Conservation (phyloP, 2,888 invertebrate species). For the Eupithecia pulchellata region DNA sequence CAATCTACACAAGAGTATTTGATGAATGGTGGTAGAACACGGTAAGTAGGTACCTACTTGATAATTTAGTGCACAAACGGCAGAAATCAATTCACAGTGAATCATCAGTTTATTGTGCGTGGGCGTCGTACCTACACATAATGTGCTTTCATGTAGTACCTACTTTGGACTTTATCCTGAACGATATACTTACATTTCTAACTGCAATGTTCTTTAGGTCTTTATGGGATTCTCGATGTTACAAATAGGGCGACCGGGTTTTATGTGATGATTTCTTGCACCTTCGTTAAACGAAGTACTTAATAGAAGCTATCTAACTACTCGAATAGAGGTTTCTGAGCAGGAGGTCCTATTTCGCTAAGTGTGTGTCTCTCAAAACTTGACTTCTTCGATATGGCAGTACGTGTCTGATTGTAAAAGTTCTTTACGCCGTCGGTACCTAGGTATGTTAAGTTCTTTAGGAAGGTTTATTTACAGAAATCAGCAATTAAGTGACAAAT, state of each 20-base stretch:
- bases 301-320: neutral
- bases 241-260: neutral
- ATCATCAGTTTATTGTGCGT: constrained; percentile 55
- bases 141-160: constrained; percentile 16
- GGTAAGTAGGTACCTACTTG: constrained; percentile 11
- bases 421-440: too few species aligned
- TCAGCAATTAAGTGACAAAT: too few species aligned
- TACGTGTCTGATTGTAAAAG: too few species aligned
- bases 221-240: neutral
- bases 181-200: neutral
- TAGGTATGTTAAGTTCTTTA: too few species aligned
- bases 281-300: neutral
- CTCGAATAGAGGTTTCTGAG: too few species aligned
- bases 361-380: too few species aligned
- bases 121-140: constrained; percentile 41
- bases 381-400: too few species aligned
- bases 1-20: neutral
- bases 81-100: constrained; percentile 52
- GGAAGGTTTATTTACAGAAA: too few species aligned
- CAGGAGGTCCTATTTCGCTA: too few species aligned
- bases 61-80: constrained; percentile 40
- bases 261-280: neutral
- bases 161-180: constrained; percentile 17
- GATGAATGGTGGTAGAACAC: neutral
- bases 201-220: neutral